Conservation (phyloP, 2,888 invertebrate genomes). For the Busseola fusca region DNA sequence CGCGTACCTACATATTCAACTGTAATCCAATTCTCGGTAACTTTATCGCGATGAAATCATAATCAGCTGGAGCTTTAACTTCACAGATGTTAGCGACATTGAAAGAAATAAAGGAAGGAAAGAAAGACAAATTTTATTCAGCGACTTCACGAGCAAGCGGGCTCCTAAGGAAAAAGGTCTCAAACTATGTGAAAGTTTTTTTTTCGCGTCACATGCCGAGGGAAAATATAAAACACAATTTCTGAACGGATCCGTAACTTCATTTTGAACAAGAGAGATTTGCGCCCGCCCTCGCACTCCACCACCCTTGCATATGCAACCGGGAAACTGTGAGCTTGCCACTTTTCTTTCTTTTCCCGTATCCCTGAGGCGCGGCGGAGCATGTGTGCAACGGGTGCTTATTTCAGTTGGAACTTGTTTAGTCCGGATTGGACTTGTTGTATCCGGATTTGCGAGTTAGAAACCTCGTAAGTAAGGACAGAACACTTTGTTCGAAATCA, state of each 20-base stretch:
- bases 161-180: slow-evolving; percentile 69
- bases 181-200: slow-evolving; percentile 79
- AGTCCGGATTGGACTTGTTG: slow-evolving; percentile 80
- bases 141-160: slow-evolving; percentile 58
- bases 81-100: slow-evolving; percentile 59
- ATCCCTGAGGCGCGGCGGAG: slow-evolving; percentile 79
- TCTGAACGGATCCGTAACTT: slow-evolving; percentile 83
- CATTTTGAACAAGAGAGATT: slow-evolving; percentile 84
- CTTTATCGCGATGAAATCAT: slow-evolving; percentile 44
- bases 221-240: slow-evolving; percentile 83
- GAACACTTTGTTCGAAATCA: slow-evolving; percentile 68
- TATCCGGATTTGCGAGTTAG: slow-evolving; percentile 79
- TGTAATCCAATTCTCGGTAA: slow-evolving; percentile 29
- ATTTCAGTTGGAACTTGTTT: slow-evolving; percentile 84
- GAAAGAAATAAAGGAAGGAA: slow-evolving; percentile 26
- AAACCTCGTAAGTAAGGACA: slow-evolving; percentile 73
- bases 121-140: slow-evolving; percentile 62
- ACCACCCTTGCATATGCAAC: slow-evolving; percentile 79
- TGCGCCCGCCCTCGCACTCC: slow-evolving; percentile 68
- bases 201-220: slow-evolving; percentile 76
- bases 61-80: slow-evolving; percentile 45
- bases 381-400: slow-evolving; percentile 82
- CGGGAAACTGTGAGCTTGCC: slow-evolving; percentile 71
- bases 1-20: slow-evolving; percentile 21
- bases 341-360: slow-evolving; percentile 76